A percentile compares a stretch with the other conserved stretches of the same genome.
Conservation (phyloP, 1,140 invertebrate genomes). For the Sminthurinus signatus region DNA sequence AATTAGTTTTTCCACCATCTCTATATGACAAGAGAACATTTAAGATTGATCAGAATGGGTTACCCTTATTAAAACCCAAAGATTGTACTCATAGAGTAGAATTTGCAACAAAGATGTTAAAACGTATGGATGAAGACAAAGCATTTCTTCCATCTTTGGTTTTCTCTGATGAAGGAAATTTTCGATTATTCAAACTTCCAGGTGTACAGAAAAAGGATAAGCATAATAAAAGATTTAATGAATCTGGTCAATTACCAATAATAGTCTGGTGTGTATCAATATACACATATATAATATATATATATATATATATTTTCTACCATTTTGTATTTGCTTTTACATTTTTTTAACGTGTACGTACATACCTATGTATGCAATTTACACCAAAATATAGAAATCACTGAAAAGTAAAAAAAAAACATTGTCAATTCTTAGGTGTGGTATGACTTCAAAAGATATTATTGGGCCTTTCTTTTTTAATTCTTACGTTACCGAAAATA, state of each 20-base stretch:
- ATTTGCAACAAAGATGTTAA: constrained; percentile 24
- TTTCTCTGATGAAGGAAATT: constrained; percentile 39
- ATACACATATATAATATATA: too few species aligned
- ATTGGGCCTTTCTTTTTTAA: constrained; percentile 41
- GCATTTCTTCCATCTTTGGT: constrained; percentile 21
- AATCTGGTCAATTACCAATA: constrained; percentile 26
- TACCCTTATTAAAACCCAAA: constrained; percentile 17
- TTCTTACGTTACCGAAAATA: constrained; percentile 32
- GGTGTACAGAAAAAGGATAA: neutral
- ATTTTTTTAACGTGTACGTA: too few species aligned
- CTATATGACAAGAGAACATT: constrained; percentile 42
- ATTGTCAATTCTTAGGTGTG: too few species aligned
- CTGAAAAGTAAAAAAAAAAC: too few species aligned
- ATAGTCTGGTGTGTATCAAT: too few species aligned
- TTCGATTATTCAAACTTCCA: neutral
- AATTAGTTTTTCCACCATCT: neutral
- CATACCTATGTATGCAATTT: too few species aligned
- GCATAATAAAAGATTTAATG: constrained; percentile 4
- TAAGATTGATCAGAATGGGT: constrained; percentile 14
- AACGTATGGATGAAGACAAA: constrained; percentile 21
- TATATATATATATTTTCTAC: too few species aligned
- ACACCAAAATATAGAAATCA: too few species aligned
- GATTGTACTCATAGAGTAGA: constrained; percentile 17
- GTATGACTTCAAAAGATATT: constrained; percentile 26
- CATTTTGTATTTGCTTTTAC: too few species aligned